Conservation (phyloP, 2,113 vertebrate species). For the Condylura cristata region DNA sequence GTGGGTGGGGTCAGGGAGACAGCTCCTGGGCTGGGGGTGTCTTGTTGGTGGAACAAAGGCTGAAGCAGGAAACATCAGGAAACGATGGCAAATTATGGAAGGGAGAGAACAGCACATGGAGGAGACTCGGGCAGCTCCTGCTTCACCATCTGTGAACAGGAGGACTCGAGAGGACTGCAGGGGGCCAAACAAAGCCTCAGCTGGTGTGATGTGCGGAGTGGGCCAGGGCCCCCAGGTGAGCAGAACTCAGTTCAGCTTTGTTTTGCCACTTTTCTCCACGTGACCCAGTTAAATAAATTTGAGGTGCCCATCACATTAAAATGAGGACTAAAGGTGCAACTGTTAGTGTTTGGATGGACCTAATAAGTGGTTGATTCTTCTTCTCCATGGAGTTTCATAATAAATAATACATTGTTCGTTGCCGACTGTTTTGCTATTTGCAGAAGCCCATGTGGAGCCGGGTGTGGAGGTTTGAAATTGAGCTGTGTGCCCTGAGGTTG, state of each 20-base stretch:
- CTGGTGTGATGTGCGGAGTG: not conserved
- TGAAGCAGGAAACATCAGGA: not conserved
- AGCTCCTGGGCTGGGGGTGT: not conserved
- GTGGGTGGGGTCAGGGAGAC: not conserved
- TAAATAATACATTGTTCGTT: not conserved
- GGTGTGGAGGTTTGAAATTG: not conserved
- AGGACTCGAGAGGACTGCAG: accelerated
- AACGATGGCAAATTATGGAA: not conserved
- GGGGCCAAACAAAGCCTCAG: accelerated
- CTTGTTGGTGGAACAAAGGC: not conserved
- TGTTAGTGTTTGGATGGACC: not conserved
- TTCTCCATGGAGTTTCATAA: not conserved
- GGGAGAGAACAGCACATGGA: not conserved
- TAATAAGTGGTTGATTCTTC: not conserved
- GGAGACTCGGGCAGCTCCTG: not conserved
- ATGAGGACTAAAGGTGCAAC: not conserved
- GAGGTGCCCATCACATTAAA: not conserved
- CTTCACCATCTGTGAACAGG: not conserved
- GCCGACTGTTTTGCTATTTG: not conserved
- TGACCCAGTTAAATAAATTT: not conserved
- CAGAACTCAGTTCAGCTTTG: not conserved
- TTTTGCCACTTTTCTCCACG: not conserved
- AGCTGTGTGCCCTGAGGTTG: not conserved
- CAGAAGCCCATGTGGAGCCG: not conserved
- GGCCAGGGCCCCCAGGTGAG: not conserved